Evolutionary conservation across 2,888 invertebrate genomes (phyloP).

Genomic region (Papilio gigon): DNA sequence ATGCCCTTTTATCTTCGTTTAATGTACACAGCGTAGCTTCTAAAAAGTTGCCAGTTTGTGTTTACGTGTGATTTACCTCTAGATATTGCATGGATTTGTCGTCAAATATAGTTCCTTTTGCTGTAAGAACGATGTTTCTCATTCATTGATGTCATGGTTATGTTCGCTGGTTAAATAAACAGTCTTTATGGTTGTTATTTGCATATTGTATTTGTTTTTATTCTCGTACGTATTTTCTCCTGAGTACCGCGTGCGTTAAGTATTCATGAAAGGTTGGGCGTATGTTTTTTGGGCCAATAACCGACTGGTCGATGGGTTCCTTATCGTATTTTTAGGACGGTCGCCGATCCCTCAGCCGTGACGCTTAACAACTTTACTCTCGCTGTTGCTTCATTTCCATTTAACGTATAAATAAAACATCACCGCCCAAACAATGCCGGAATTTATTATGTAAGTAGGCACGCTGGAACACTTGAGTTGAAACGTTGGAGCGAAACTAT

Average conservation of each 20-base stretch:
- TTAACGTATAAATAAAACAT: constrained; percentile 38
- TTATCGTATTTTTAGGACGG: constrained; percentile 64
- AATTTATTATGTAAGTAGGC: constrained; percentile 48
- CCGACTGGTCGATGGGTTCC: constrained; percentile 61
- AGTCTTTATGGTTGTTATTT: background rate
- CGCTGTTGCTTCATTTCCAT: constrained; percentile 37
- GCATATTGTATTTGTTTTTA: background rate
- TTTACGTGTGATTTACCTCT: background rate
- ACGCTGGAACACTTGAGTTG: constrained; percentile 44
- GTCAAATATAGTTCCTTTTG: background rate
- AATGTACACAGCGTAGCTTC: background rate
- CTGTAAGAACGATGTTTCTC: background rate
- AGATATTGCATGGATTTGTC: background rate
- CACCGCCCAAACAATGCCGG: constrained; percentile 40
- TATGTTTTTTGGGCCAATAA: constrained; percentile 64
- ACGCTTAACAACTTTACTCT: constrained; percentile 34
- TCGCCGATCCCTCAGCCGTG: constrained; percentile 48
- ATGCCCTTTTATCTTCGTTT: constrained; percentile 11
- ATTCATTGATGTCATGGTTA: background rate
- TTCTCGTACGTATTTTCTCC: constrained; percentile 52
- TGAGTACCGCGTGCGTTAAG: constrained; percentile 56
- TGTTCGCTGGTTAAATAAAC: background rate
- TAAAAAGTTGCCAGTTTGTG: background rate
- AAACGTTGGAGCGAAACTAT: constrained; percentile 45
- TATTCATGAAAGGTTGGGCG: constrained; percentile 68